phyloP scores from a whole-genome alignment of 2,113 vertebrate species.

The Passerina amoena region DNA sequence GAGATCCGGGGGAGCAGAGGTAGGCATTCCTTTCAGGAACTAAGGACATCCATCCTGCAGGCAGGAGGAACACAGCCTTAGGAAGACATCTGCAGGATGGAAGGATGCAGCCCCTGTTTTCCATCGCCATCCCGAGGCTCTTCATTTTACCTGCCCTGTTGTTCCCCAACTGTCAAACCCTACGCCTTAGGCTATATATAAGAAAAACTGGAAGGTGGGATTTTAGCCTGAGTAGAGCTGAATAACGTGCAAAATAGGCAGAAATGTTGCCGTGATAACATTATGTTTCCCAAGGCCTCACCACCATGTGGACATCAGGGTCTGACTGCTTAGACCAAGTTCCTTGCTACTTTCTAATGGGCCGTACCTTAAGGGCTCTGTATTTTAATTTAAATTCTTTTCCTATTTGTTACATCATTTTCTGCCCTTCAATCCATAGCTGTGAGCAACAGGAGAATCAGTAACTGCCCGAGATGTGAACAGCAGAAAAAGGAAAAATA shows the following conservation, averaged over 20 bases:
- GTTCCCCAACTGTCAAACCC: not conserved
- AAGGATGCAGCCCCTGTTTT: not conserved
- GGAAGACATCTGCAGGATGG: rapidly evolving
- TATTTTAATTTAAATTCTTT: not conserved
- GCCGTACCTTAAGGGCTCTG: not conserved
- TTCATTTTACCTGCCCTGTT: not conserved
- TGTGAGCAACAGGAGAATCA: not conserved
- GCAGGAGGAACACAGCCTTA: not conserved
- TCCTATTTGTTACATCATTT: not conserved
- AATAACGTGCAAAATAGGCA: constrained; percentile 15
- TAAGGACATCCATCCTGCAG: not conserved
- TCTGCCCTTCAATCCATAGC: not conserved
- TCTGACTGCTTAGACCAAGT: not conserved
- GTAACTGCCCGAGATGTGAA: not conserved
- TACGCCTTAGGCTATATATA: not conserved
- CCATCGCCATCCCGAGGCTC: not conserved
- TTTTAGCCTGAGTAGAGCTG: not conserved
- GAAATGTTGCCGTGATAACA: not conserved
- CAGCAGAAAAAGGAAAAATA: not conserved
- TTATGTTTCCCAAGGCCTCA: not conserved
- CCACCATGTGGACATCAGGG: not conserved
- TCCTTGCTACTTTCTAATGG: not conserved
- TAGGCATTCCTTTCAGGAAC: not conserved
- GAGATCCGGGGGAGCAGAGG: not conserved
- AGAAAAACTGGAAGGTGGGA: not conserved